A percentile compares a stretch with the other conserved stretches of the same genome.
These are phyloP conservation scores for Pollenia angustigena DNA, from an alignment of 2,888 invertebrate species.

Conservation along the genomic window DNA sequence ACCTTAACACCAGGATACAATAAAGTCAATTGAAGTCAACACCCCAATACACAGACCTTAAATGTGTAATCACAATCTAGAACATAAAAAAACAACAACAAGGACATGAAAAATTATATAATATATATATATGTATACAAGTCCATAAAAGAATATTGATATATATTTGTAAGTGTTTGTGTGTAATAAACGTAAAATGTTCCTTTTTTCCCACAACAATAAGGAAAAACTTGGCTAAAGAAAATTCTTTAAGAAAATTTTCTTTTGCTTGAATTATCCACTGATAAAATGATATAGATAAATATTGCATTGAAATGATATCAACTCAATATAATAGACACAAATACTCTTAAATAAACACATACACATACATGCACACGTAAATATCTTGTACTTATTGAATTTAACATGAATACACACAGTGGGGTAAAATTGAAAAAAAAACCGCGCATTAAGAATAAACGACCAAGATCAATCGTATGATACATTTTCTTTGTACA, in stretches of 20 bases:
- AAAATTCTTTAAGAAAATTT: conserved; percentile 48
- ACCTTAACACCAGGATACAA: background rate
- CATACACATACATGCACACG: conserved; percentile 1
- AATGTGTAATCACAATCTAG: conserved; percentile 32
- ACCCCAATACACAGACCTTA: conserved; percentile 67
- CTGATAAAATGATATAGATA: conserved; percentile 38
- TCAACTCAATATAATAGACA: conserved; percentile 43
- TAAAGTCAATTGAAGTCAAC: conserved; percentile 73
- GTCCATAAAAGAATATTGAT: background rate
- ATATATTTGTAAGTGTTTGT: background rate
- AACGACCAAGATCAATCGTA: no score
- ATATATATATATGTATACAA: background rate
- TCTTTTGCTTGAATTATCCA: conserved; percentile 32
- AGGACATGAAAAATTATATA: background rate
- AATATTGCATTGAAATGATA: conserved; percentile 67
- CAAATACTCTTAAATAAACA: background rate
- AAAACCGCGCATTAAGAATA: background rate
- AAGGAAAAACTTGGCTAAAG: conserved; percentile 30
- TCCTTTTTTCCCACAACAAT: background rate
- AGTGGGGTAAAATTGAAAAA: background rate
- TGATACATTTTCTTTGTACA: no score
- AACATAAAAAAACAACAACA: conserved; percentile 12
- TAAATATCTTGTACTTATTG: conserved; percentile 30
- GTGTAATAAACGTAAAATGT: conserved; percentile 24
- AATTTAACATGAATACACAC: conserved; percentile 27